Evolutionary conservation across 1,140 invertebrate species (phyloP).

Genomic region (Melipona quadrifasciata): DNA sequence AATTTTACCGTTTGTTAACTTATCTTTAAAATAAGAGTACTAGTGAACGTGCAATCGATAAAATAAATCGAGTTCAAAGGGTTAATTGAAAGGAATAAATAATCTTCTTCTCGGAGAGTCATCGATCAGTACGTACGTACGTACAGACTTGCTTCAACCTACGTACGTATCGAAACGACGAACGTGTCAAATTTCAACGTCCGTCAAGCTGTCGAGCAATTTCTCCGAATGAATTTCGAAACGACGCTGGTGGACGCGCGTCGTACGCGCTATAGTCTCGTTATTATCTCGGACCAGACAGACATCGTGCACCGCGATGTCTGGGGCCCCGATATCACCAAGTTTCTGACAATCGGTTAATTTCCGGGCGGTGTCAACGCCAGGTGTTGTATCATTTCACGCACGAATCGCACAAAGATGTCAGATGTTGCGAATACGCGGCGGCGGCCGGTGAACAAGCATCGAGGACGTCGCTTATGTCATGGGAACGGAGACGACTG

Average conservation of each 20-base stretch:
- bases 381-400: constrained; percentile 41
- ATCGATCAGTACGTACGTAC: too few species aligned
- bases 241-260: not conserved
- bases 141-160: too few species aligned
- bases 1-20: too few species aligned
- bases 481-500: not conserved
- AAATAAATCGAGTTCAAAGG: too few species aligned
- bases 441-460: not conserved
- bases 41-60: too few species aligned
- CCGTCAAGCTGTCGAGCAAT: not conserved
- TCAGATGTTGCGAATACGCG: constrained; percentile 43
- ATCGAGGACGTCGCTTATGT: constrained; percentile 3
- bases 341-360: constrained; percentile 53
- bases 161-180: too few species aligned
- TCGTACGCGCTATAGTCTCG: not conserved
- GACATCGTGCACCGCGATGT: not conserved
- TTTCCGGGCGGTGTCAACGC: constrained; percentile 54
- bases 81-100: too few species aligned
- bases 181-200: not conserved
- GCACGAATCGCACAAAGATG: constrained; percentile 41
- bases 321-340: constrained; percentile 1
- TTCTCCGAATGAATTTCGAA: not conserved
- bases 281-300: not conserved
- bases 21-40: too few species aligned
- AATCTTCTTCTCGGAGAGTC: too few species aligned